Conservation (phyloP, 2,113 vertebrate species). For the Hippocampus barbouri region DNA sequence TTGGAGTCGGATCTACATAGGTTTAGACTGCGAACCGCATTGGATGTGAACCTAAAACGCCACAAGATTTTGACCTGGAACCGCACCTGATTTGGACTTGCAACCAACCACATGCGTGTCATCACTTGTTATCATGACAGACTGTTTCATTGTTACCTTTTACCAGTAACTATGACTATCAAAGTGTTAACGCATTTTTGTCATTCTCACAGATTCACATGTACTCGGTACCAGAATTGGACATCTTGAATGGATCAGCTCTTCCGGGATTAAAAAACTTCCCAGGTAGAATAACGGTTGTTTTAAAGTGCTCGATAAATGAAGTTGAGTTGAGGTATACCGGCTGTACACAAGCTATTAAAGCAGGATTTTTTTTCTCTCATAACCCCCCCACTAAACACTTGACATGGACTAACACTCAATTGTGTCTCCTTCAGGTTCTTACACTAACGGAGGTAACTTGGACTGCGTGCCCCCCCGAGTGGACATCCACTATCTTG, state of each 20-base stretch:
- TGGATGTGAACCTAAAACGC: constrained; percentile 14
- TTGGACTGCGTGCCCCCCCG: neutral
- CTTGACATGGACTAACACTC: neutral
- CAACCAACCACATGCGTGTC: too few relatives aligned
- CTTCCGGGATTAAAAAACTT: constrained; percentile 46
- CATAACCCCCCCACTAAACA: neutral
- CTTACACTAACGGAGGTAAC: neutral
- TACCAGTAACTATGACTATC: constrained; percentile 7
- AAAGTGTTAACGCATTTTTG: constrained; percentile 21
- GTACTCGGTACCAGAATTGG: constrained; percentile 43
- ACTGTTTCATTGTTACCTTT: neutral
- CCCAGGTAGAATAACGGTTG: constrained; percentile 41
- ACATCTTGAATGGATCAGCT: constrained; percentile 50
- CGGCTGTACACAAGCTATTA: neutral
- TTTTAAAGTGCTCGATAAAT: too few relatives aligned
- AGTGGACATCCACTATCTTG: neutral
- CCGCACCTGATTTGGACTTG: neutral
- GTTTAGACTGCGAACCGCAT: constrained; percentile 25
- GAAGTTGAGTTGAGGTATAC: neutral
- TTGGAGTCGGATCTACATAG: neutral
- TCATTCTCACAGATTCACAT: constrained; percentile 47
- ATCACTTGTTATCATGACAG: neutral
- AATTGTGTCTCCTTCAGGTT: neutral
- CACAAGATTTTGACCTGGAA: constrained; percentile 37
- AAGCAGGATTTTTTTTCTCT: neutral